A percentile compares a stretch with the other conserved stretches of the same genome.
Evolutionary conservation across 2,113 vertebrate species (phyloP).

Genomic region (Porphyrio hochstetteri): DNA sequence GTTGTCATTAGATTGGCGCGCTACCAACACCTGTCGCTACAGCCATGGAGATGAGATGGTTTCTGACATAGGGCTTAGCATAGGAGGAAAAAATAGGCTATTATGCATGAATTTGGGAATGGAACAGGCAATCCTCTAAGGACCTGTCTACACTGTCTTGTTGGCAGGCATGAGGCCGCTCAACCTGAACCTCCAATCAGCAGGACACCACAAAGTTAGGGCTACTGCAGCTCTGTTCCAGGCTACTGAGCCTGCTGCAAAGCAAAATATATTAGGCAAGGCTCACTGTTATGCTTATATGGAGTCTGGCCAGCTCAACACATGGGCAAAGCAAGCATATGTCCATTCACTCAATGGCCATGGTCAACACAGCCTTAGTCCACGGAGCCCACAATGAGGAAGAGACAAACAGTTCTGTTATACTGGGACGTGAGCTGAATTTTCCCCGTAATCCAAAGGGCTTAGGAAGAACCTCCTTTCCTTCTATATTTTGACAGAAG

Average conservation of each 20-base stretch:
- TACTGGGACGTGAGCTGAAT: neutral
- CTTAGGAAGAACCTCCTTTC: neutral
- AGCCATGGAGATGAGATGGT: neutral
- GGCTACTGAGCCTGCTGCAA: conserved; percentile 10
- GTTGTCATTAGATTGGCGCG: neutral
- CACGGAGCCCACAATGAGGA: neutral
- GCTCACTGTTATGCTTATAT: neutral
- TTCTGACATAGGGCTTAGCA: conserved; percentile 3
- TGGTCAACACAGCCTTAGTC: neutral
- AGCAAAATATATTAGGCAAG: neutral
- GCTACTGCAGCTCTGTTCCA: neutral
- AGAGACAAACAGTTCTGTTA: accelerated
- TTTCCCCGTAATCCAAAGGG: neutral
- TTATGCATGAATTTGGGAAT: neutral
- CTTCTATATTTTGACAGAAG: neutral
- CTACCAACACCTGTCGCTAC: neutral
- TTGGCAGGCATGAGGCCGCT: neutral
- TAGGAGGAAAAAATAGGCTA: neutral
- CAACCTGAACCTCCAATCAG: neutral
- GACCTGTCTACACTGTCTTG: neutral
- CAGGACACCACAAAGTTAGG: neutral
- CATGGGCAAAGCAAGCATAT: neutral
- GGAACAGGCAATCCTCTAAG: neutral
- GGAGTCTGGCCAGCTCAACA: neutral
- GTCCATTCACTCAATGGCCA: neutral